phyloP scores from a whole-genome alignment of 35 echinoderm and acorn worm species.

The Heliocidaris tuberculata region DNA sequence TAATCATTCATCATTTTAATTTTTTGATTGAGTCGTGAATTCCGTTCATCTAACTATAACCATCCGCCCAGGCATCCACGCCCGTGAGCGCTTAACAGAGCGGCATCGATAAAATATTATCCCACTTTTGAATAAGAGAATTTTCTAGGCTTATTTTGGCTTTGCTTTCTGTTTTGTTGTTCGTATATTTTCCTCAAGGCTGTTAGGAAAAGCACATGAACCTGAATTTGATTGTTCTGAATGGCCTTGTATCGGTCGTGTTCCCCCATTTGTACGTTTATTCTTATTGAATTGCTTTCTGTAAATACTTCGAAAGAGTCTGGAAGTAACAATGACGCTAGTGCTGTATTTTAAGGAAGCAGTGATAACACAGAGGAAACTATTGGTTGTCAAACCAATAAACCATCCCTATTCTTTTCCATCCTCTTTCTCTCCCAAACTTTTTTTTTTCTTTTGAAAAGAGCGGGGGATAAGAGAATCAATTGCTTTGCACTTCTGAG shows the following conservation, averaged over 20 bases:
- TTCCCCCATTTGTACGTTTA: conserved; percentile 35
- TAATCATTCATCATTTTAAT: conserved; percentile 39
- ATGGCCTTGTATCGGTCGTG: conserved; percentile 40
- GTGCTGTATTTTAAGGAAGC: neutral
- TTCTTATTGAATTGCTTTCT: conserved; percentile 45
- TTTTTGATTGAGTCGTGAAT: neutral
- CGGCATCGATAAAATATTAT: conserved; percentile 29
- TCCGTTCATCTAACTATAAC: neutral
- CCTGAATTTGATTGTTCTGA: conserved; percentile 20
- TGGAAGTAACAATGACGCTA: conserved; percentile 21
- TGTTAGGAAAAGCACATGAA: conserved; percentile 28
- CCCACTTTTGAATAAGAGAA: conserved; percentile 11
- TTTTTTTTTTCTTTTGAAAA: conserved; percentile 8
- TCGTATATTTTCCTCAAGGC: conserved; percentile 16
- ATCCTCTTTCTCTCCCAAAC: neutral
- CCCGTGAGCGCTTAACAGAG: conserved; percentile 34
- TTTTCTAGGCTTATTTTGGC: neutral
- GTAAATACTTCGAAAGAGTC: conserved; percentile 25
- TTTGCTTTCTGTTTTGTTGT: neutral
- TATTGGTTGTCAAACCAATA: conserved; percentile 33
- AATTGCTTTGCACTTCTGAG: conserved; percentile 29
- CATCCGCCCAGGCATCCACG: neutral
- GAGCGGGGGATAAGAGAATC: conserved; percentile 26
- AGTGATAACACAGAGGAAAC: neutral
- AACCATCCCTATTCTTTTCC: conserved; percentile 34